These are phyloP conservation scores for Mustela nigripes DNA, from an alignment of 2,113 vertebrate species.

Conservation along the genomic window DNA sequence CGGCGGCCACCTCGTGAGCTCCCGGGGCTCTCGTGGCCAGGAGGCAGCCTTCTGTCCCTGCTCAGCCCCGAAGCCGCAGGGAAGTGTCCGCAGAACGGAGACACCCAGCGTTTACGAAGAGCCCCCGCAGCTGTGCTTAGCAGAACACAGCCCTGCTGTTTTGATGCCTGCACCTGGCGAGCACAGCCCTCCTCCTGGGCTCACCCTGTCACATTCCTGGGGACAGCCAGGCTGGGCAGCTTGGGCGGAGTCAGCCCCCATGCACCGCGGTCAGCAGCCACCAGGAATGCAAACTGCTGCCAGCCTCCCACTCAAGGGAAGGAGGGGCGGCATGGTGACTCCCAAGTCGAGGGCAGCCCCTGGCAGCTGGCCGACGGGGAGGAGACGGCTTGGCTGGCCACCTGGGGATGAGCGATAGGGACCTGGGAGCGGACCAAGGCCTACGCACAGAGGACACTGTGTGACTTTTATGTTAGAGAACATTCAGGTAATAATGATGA, in stretches of 20 bases:
- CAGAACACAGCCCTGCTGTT: neutral
- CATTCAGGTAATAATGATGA: accelerated
- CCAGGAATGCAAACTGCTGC: neutral
- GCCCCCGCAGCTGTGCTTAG: neutral
- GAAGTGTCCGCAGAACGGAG: neutral
- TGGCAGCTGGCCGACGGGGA: neutral
- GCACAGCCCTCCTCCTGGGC: neutral
- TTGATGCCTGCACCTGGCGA: neutral
- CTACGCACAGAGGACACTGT: accelerated
- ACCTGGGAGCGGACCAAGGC: neutral
- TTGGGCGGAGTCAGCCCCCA: neutral
- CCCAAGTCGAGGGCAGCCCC: accelerated
- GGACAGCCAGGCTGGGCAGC: neutral
- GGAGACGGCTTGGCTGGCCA: accelerated
- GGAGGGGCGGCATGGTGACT: accelerated
- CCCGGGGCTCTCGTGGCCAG: neutral
- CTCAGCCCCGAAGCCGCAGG: neutral
- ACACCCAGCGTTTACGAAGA: neutral
- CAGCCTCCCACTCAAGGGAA: neutral
- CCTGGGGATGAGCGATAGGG: neutral
- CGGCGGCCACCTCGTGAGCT: neutral
- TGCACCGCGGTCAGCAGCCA: neutral
- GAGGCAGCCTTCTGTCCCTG: accelerated
- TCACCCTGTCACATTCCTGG: neutral
- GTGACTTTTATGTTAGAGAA: neutral